These are phyloP conservation scores for Aythya baeri DNA, from an alignment of 2,113 vertebrate genomes.

Conservation along the genomic window DNA sequence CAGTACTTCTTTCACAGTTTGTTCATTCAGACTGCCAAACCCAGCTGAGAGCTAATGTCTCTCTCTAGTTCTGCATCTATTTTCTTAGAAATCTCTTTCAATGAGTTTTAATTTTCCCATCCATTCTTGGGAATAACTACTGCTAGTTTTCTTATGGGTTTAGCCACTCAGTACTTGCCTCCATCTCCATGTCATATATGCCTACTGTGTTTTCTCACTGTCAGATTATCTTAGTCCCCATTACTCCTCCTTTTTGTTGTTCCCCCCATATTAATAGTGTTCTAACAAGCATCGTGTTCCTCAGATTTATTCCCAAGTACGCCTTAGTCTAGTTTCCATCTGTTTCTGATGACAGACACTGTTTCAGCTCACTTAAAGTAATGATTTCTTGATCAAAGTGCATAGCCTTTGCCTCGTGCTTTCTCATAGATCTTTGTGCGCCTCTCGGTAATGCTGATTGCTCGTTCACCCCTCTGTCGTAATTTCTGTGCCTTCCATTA, in stretches of 20 bases:
- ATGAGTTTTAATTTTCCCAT: neutral
- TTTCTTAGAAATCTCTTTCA: neutral
- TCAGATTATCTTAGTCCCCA: neutral
- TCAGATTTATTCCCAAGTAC: neutral
- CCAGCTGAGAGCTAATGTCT: neutral
- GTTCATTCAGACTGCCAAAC: neutral
- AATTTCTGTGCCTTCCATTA: neutral
- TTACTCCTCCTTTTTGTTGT: neutral
- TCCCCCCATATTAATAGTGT: neutral
- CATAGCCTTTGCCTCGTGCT: neutral
- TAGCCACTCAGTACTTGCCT: neutral
- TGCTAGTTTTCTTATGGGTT: neutral
- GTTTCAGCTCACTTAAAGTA: neutral
- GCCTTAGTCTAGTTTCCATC: neutral
- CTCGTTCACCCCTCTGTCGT: neutral
- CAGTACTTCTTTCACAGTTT: neutral
- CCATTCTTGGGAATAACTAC: neutral
- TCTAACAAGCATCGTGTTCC: neutral
- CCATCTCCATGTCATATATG: neutral
- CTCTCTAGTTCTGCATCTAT: neutral
- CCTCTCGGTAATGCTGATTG: neutral
- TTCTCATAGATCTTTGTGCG: neutral
- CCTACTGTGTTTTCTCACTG: neutral
- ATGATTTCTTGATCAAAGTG: neutral
- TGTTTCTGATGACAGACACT: neutral